Percentiles rank a stretch among this genome's conserved stretches.
Conservation (phyloP, 2,113 vertebrate species). For the Papio anubis region DNA sequence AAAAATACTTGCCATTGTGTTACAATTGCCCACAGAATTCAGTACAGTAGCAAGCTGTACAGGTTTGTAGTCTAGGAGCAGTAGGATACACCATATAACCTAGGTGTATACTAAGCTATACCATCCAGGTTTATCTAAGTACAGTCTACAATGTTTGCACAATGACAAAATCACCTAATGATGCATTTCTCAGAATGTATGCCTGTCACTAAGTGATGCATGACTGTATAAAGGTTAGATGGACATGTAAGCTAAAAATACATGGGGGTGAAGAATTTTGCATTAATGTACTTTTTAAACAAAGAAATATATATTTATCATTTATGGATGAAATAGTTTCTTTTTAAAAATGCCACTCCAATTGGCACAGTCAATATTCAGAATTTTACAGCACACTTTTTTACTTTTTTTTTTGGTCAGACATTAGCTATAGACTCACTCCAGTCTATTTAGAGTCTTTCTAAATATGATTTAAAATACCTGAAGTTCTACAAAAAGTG, state of each 20-base stretch:
- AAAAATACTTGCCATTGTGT: not conserved
- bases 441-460: not conserved
- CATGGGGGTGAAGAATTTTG: not conserved
- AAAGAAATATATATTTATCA: not conserved
- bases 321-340: not conserved
- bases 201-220: not conserved
- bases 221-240: not conserved
- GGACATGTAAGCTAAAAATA: not conserved
- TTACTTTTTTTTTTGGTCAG: not conserved
- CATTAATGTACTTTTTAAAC: not conserved
- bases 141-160: not conserved
- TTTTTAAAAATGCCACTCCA: not conserved
- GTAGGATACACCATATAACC: not conserved
- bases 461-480: constrained; percentile 3
- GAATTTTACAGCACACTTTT: not conserved
- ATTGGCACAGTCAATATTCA: not conserved
- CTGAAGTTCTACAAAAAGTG: not conserved
- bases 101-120: not conserved
- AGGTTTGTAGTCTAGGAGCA: not conserved
- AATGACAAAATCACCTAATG: not conserved
- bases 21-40: not conserved
- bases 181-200: not conserved
- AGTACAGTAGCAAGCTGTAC: not conserved
- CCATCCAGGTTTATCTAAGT: not conserved
- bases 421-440: not conserved